These are phyloP conservation scores for Melipona bicolor DNA, from an alignment of 2,888 invertebrate species.

Conservation along the genomic window DNA sequence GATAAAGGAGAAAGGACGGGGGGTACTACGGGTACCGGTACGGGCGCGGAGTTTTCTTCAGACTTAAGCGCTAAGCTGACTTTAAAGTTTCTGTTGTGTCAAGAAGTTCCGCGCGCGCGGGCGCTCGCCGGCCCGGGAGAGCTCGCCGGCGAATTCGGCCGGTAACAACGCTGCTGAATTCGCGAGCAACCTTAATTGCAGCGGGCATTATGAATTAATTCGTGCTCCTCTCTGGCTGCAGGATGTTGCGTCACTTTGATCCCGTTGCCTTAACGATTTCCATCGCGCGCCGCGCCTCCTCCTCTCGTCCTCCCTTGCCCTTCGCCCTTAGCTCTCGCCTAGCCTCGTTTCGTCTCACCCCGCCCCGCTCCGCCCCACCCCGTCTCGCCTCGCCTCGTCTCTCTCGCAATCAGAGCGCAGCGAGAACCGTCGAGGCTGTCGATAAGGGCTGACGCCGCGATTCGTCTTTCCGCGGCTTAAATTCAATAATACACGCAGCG, in stretches of 20 bases:
- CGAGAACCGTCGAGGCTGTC: neutral
- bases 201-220: conserved; percentile 74
- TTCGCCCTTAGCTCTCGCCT: too few relatives aligned
- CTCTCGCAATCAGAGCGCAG: too few relatives aligned
- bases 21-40: conserved; percentile 39
- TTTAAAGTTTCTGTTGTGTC: conserved; percentile 77
- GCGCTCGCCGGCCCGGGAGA: conserved; percentile 60
- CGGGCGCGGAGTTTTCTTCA: conserved; percentile 51
- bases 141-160: conserved; percentile 53
- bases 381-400: too few relatives aligned
- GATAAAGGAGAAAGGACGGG: conserved; percentile 28
- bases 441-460: neutral
- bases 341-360: too few relatives aligned
- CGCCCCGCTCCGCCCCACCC: too few relatives aligned
- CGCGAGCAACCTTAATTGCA: conserved; percentile 75
- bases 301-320: too few relatives aligned
- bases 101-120: conserved; percentile 70
- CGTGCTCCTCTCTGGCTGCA: conserved; percentile 49
- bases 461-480: neutral
- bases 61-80: conserved; percentile 74
- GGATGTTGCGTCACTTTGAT: conserved; percentile 36
- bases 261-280: conserved; percentile 31
- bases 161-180: conserved; percentile 71
- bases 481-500: neutral
- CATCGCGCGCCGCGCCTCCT: neutral